These are phyloP conservation scores for Rhysida immarginata DNA, from an alignment of 1,140 invertebrate species.

Conservation along the genomic window DNA sequence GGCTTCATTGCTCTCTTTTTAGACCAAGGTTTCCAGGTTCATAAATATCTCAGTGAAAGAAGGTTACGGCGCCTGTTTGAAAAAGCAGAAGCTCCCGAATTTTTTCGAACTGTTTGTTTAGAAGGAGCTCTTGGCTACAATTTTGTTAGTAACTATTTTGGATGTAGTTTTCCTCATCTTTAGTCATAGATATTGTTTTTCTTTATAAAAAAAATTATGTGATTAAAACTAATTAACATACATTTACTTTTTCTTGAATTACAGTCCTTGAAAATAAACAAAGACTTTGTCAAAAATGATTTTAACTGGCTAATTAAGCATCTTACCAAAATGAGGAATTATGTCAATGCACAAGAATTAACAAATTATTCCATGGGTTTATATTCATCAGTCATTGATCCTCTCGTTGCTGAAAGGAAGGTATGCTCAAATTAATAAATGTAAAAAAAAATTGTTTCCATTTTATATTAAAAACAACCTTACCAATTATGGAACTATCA, in stretches of 20 bases:
- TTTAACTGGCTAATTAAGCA: slow-evolving; percentile 11
- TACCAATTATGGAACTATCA: no score
- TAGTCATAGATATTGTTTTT: no score
- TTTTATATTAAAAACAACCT: no score
- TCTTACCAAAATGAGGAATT: slow-evolving; percentile 8
- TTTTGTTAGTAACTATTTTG: slow-evolving; percentile 11
- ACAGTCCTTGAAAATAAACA: slow-evolving; percentile 7
- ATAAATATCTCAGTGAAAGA: slow-evolving; percentile 28
- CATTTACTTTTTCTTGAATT: neutral
- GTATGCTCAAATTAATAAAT: neutral
- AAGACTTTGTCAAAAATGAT: slow-evolving; percentile 7
- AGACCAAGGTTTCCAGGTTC: slow-evolving; percentile 29
- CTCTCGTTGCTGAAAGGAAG: slow-evolving; percentile 7
- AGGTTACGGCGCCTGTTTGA: slow-evolving; percentile 27
- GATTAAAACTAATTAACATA: no score
- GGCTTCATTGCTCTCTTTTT: slow-evolving; percentile 34
- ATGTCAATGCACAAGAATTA: slow-evolving; percentile 7
- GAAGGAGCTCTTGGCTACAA: slow-evolving; percentile 30
- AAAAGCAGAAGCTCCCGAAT: slow-evolving; percentile 28
- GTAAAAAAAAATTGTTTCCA: no score
- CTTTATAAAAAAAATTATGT: no score
- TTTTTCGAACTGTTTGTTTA: slow-evolving; percentile 30
- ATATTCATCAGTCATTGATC: slow-evolving; percentile 1
- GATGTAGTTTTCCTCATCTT: no score
- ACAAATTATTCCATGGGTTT: slow-evolving; percentile 5